Percentiles rank a stretch among this genome's conserved stretches.
These are phyloP conservation scores for Agelaius phoeniceus DNA, from an alignment of 2,113 vertebrate genomes.

Conservation along the genomic window DNA sequence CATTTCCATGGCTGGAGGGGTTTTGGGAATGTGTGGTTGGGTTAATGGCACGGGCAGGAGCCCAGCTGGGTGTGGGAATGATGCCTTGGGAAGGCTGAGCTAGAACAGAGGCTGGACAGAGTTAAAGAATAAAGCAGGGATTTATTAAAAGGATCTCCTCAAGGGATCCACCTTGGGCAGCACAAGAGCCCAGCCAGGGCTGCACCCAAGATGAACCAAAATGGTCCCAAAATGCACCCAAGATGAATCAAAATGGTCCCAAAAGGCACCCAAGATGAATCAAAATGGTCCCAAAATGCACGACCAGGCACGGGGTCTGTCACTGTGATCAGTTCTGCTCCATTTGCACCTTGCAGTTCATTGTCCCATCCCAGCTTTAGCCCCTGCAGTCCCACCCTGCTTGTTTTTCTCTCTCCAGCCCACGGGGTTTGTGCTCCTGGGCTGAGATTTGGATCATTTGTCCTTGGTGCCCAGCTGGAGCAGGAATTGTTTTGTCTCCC, in stretches of 20 bases:
- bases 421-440: neutral
- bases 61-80: neutral
- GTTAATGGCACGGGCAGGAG: neutral
- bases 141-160: neutral
- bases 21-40: neutral
- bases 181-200: neutral
- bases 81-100: neutral
- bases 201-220: neutral
- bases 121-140: neutral
- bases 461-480: neutral
- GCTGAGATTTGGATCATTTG: neutral
- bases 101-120: neutral
- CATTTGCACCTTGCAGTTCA: neutral
- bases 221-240: neutral
- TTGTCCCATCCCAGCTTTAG: neutral
- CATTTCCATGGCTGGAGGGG: neutral
- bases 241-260: neutral
- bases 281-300: neutral
- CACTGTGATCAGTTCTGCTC: rapidly evolving
- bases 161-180: neutral
- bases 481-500: neutral
- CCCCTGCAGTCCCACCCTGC: neutral
- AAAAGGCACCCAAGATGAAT: neutral
- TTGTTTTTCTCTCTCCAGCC: neutral
- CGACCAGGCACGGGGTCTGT: neutral